These are phyloP conservation scores for Scolopax bukidnonensis DNA, from an alignment of 2,797 vertebrate genomes.

Conservation along the genomic window DNA sequence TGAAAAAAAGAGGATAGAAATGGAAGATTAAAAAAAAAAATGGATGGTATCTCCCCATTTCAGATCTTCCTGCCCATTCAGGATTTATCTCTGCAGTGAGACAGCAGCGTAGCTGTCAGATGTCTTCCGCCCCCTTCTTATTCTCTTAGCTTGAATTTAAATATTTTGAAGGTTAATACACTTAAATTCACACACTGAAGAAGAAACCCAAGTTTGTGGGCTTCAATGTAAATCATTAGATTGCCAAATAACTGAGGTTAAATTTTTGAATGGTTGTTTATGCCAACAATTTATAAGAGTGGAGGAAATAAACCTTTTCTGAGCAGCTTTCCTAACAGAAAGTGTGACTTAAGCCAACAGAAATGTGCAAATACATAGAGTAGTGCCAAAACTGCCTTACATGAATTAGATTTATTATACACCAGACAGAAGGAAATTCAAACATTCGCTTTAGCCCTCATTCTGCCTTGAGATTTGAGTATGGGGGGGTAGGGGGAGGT, in stretches of 20 bases:
- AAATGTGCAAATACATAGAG: conserved; percentile 57
- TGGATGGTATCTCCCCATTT: fast-evolving
- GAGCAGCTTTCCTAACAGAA: conserved; percentile 50
- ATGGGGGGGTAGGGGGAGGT: no score
- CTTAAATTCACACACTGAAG: background rate
- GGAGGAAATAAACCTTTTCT: conserved; percentile 62
- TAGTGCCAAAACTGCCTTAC: conserved; percentile 49
- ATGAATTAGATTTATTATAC: conserved; percentile 60
- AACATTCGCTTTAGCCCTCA: background rate
- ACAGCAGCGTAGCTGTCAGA: background rate
- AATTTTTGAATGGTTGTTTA: conserved; percentile 51
- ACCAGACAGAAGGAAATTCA: conserved; percentile 38
- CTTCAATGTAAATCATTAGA: conserved; percentile 13
- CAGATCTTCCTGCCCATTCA: background rate
- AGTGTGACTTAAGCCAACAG: conserved; percentile 51
- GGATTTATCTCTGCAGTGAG: background rate
- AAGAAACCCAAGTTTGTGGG: background rate
- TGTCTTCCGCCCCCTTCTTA: conserved; percentile 3
- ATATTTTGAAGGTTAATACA: conserved; percentile 46
- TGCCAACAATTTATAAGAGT: conserved; percentile 37
- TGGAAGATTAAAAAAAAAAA: background rate
- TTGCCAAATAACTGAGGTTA: conserved; percentile 55
- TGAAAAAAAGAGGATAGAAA: background rate
- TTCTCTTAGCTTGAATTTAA: conserved; percentile 35
- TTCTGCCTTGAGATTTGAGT: background rate